phyloP scores from a whole-genome alignment of 2,113 vertebrate genomes.

The Plecturocebus donacophilus region DNA sequence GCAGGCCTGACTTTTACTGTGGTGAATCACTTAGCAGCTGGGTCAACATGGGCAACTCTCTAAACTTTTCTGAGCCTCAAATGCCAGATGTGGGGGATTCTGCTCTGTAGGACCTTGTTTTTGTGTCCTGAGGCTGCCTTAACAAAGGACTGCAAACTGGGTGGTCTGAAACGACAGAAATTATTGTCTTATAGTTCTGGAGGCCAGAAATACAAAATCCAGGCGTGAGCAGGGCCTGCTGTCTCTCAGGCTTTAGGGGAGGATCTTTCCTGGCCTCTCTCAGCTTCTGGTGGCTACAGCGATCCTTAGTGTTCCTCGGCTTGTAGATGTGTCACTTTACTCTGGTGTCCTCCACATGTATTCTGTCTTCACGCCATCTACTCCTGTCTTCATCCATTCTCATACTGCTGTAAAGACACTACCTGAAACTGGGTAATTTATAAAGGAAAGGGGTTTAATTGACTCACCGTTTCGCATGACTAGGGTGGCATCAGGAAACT shows the following conservation, averaged over 20 bases:
- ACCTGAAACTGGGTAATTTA: too few relatives aligned
- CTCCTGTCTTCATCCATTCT: background rate
- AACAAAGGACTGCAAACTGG: background rate
- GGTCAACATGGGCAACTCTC: background rate
- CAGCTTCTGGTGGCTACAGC: background rate
- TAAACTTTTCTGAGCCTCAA: background rate
- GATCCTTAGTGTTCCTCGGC: background rate
- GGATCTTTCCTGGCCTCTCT: background rate
- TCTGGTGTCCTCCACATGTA: background rate
- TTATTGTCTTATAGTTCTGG: too few relatives aligned
- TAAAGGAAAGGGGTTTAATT: too few relatives aligned
- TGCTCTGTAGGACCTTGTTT: background rate
- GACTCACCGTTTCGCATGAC: too few relatives aligned
- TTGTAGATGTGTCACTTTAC: background rate
- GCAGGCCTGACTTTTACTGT: background rate
- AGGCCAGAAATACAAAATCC: background rate
- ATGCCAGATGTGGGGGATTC: background rate
- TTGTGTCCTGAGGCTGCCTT: background rate
- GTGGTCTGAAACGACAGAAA: background rate
- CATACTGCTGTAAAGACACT: too few relatives aligned
- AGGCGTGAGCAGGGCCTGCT: too few relatives aligned
- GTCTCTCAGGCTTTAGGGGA: background rate
- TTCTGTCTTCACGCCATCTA: background rate
- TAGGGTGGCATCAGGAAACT: too few relatives aligned
- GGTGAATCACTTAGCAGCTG: background rate